A percentile compares a stretch with the other conserved stretches of the same genome.
Conservation (phyloP, 1,140 invertebrate genomes). For the Schlechtendalia chinensis region DNA sequence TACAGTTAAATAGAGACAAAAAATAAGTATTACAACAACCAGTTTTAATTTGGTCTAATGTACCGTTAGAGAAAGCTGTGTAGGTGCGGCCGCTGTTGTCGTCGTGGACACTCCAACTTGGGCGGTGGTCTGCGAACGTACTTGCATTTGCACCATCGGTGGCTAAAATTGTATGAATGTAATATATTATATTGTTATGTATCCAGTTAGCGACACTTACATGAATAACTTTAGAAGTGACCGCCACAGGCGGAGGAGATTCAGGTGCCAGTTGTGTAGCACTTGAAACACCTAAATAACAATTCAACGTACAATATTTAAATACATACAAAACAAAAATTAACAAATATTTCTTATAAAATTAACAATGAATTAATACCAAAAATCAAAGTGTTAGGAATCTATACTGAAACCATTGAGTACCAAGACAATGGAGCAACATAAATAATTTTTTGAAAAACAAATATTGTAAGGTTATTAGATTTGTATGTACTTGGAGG, state of each 20-base stretch:
- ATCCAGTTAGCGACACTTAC: background rate
- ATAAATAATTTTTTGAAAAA: background rate
- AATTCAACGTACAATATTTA: background rate
- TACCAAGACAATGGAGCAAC: too few relatives aligned
- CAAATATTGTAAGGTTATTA: background rate
- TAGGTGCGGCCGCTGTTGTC: constrained; percentile 50
- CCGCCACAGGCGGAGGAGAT: constrained; percentile 47
- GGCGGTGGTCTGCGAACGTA: constrained; percentile 27
- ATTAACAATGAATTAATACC: background rate
- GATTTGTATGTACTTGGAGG: constrained; percentile 1
- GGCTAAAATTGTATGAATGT: constrained; percentile 13
- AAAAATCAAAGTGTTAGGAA: too few relatives aligned
- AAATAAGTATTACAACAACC: constrained; percentile 50
- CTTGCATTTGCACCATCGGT: constrained; percentile 41
- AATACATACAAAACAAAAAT: background rate
- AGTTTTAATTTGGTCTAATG: background rate
- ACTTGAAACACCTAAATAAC: constrained; percentile 42
- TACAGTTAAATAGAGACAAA: constrained; percentile 3
- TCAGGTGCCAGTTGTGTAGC: constrained; percentile 32
- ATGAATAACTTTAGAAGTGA: constrained; percentile 37
- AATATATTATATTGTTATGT: background rate
- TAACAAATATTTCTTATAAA: background rate
- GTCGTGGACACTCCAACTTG: constrained; percentile 50
- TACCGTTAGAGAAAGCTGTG: constrained; percentile 41
- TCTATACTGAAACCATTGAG: too few relatives aligned